Percentiles rank a stretch among this genome's conserved stretches.
phyloP scores from a whole-genome alignment of 2,888 invertebrate species.

The Dryadula phaetusa region DNA sequence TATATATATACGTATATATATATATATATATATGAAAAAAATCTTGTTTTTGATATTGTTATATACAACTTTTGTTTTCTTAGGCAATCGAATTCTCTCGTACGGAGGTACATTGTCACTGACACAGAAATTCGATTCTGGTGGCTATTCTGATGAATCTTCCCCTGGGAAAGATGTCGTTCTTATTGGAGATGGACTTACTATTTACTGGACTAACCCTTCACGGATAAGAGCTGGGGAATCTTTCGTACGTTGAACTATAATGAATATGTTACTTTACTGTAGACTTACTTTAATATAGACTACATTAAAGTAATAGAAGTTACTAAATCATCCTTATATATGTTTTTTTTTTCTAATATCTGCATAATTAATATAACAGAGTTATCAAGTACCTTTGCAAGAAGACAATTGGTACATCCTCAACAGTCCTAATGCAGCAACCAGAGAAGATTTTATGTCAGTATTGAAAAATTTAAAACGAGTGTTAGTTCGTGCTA shows the following conservation, averaged over 20 bases:
- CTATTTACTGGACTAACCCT: slow-evolving; percentile 90
- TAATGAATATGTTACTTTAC: too few species aligned
- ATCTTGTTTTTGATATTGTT: too few species aligned
- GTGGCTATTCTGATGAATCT: slow-evolving; percentile 69
- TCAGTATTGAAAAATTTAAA: slow-evolving; percentile 93
- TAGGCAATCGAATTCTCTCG: slow-evolving; percentile 91
- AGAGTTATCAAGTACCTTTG: slow-evolving; percentile 87
- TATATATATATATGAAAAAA: background rate
- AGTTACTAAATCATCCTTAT: background rate
- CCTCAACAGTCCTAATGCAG: slow-evolving; percentile 59
- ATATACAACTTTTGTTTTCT: slow-evolving; percentile 9
- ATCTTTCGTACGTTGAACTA: slow-evolving; percentile 81
- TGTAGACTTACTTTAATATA: too few species aligned
- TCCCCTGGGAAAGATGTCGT: slow-evolving; percentile 92
- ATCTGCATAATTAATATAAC: slow-evolving; percentile 13
- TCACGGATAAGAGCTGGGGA: slow-evolving; percentile 80
- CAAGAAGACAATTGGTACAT: slow-evolving; percentile 87
- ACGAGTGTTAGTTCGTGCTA: slow-evolving; percentile 92
- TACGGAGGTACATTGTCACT: slow-evolving; percentile 93
- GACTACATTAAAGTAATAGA: too few species aligned
- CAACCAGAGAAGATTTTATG: slow-evolving; percentile 92
- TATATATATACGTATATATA: too few species aligned
- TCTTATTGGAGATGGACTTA: slow-evolving; percentile 90
- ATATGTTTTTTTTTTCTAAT: too few species aligned
- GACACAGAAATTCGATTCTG: slow-evolving; percentile 88